Evolutionary conservation across 2,113 vertebrate genomes (phyloP).

Genomic region (Typhlomys cinereus): DNA sequence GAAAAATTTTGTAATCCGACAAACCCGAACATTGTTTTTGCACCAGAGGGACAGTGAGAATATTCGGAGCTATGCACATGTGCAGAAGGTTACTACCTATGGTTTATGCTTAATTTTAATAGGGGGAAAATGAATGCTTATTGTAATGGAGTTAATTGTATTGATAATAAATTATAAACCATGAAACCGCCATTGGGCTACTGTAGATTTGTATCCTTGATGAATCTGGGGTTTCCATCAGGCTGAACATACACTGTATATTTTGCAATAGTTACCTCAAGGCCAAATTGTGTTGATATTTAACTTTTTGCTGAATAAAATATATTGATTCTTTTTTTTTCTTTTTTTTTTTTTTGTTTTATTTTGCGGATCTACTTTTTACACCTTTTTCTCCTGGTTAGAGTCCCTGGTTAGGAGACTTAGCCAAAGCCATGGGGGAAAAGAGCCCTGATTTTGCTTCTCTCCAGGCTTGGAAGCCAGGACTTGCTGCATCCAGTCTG

Average conservation of each 20-base stretch:
- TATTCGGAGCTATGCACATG: constrained; percentile 87
- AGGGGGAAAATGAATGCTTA: constrained; percentile 82
- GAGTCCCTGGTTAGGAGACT: not conserved
- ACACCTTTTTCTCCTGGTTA: constrained; percentile 1
- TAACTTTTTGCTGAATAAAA: constrained; percentile 98
- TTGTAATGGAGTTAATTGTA: constrained; percentile 89
- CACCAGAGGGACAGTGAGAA: constrained; percentile 83
- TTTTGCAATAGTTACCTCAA: constrained; percentile 95
- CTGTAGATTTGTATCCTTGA: constrained; percentile 87
- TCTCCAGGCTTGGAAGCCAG: not conserved
- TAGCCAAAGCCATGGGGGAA: not conserved
- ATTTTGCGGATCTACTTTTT: constrained; percentile 69
- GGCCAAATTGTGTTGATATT: constrained; percentile 94
- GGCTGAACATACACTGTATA: constrained; percentile 88
- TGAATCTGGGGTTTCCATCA: constrained; percentile 80
- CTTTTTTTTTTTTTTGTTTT: constrained; percentile 78
- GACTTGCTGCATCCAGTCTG: not conserved
- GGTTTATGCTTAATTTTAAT: constrained; percentile 87
- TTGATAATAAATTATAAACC: constrained; percentile 90
- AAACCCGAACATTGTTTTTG: constrained; percentile 85
- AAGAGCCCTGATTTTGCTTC: not conserved
- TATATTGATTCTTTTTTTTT: constrained; percentile 88
- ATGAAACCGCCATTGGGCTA: constrained; percentile 85
- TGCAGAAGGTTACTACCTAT: constrained; percentile 90
- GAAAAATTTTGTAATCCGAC: constrained; percentile 77